A percentile compares a stretch with the other conserved stretches of the same genome.
phyloP scores from a whole-genome alignment of 2,888 invertebrate species.

The Eutolmus rufibarbis region DNA sequence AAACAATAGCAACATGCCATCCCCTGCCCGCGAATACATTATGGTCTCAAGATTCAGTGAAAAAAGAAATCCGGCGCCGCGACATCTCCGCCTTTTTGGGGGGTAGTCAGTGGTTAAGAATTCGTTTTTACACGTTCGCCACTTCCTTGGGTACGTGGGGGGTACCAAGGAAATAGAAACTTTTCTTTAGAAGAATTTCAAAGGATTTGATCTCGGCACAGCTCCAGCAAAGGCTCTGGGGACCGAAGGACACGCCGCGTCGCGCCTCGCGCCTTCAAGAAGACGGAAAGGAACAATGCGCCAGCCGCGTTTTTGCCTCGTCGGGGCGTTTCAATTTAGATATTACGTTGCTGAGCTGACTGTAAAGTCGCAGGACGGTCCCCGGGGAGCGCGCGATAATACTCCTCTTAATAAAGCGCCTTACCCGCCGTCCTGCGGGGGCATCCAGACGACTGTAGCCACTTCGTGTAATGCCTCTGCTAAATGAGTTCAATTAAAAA shows the following conservation, averaged over 20 bases:
- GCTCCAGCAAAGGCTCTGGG: not conserved
- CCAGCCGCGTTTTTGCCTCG: not conserved
- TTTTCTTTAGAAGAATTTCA: conserved; percentile 4
- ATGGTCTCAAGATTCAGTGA: not conserved
- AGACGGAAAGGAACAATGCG: not conserved
- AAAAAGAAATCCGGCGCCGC: conserved; percentile 1
- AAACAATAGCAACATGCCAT: not conserved
- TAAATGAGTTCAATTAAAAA: conserved; percentile 29
- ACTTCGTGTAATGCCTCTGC: conserved; percentile 1
- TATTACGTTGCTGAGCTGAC: not conserved
- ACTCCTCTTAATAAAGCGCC: not conserved
- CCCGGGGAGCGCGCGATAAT: not conserved
- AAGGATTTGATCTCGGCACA: conserved; percentile 20
- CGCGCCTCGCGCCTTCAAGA: not conserved
- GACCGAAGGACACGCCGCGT: not conserved
- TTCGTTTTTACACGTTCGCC: not conserved
- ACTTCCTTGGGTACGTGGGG: not conserved
- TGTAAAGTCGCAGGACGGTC: not conserved
- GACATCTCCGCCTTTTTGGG: not conserved
- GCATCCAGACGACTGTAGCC: not conserved
- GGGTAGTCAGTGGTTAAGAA: not conserved
- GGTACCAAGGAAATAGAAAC: not conserved
- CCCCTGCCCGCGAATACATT: not conserved
- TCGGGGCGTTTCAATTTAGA: not conserved
- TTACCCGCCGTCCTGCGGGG: not conserved